Percentiles rank a stretch among this genome's conserved stretches.
Evolutionary conservation across 1,140 invertebrate genomes (phyloP).

Genomic region (Eumeta japonica): DNA sequence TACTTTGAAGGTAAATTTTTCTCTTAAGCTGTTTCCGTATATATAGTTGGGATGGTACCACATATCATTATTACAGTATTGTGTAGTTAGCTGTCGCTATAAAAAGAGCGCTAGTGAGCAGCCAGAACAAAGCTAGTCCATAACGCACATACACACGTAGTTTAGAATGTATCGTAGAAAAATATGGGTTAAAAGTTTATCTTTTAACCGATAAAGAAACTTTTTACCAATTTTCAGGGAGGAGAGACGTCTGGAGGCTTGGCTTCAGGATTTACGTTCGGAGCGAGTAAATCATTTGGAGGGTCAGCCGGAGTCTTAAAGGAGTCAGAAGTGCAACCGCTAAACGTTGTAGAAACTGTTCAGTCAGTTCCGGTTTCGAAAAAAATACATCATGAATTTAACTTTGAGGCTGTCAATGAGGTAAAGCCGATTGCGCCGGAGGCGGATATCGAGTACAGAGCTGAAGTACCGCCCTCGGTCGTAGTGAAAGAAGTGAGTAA

Average conservation of each 20-base stretch:
- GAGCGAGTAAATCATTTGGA: conserved; percentile 18
- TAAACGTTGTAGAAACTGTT: conserved; percentile 13
- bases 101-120: no score
- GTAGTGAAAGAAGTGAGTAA: conserved; percentile 46
- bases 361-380: conserved; percentile 18
- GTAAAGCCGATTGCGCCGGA: conserved; percentile 19
- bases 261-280: conserved; percentile 24
- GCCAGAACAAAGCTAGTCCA: no score
- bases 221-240: conserved; percentile 33
- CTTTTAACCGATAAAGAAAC: no score
- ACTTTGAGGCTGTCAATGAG: conserved; percentile 29
- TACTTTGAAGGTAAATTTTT: no score
- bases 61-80: no score
- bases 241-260: conserved; percentile 23
- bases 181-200: no score
- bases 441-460: conserved; percentile 17
- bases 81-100: no score
- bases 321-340: conserved; percentile 17
- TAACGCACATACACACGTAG: no score
- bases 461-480: conserved; percentile 21
- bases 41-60: no score
- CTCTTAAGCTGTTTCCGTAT: no score
- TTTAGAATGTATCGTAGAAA: no score
- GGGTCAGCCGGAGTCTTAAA: conserved; percentile 13
- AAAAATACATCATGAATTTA: conserved; percentile 26